A percentile compares a stretch with the other conserved stretches of the same genome.
Evolutionary conservation across 2,113 vertebrate species (phyloP).

Genomic region (Macrotis lagotis): DNA sequence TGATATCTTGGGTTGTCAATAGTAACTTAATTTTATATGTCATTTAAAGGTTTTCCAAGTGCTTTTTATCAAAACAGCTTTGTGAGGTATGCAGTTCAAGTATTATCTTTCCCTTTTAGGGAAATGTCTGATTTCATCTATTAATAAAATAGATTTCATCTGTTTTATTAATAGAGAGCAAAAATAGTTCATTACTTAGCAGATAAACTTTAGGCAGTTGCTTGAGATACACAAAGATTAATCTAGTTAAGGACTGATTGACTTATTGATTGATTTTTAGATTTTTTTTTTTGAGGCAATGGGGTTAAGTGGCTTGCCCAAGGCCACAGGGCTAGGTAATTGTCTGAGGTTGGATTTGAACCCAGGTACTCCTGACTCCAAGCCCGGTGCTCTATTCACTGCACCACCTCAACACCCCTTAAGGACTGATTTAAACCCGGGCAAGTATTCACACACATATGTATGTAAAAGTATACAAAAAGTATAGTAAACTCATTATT

Average conservation of each 20-base stretch:
- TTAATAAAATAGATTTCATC: no score
- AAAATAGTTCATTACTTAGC: background rate
- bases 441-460: no score
- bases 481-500: background rate
- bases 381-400: no score
- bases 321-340: no score
- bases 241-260: no score
- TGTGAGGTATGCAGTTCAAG: background rate
- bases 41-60: background rate
- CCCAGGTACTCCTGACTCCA: background rate
- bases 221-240: background rate
- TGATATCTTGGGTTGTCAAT: background rate
- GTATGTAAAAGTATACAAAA: background rate
- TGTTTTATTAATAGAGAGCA: background rate
- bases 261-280: no score
- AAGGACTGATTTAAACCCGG: no score
- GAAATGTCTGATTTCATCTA: background rate
- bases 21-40: background rate
- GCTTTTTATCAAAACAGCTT: background rate
- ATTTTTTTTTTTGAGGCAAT: no score
- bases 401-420: no score
- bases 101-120: background rate
- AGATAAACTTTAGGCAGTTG: background rate
- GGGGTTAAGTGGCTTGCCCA: no score
- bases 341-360: background rate